Evolutionary conservation across 1,140 invertebrate species (phyloP), one percentile per base, ranked within the genome.

Genomic region (Drosophila ohnishii): DNA sequence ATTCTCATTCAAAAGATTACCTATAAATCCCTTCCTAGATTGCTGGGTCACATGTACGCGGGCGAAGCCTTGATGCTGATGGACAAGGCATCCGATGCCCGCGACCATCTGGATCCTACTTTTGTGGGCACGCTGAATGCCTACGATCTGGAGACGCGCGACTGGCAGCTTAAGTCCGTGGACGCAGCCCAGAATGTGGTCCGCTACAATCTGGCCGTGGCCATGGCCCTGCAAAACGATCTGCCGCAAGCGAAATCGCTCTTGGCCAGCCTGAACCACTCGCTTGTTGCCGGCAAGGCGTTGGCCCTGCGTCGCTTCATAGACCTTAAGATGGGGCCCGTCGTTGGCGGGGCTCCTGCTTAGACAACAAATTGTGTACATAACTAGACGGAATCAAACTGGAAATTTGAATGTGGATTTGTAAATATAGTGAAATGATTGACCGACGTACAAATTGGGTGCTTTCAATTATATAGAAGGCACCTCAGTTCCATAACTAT

Each of bases 11-110:
- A 5, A 25, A 22, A 1, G 9, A 55, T 19, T 9, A 5, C 9
- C 8, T 16, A 8, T 2, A 9, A 7, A 19, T 35, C 3, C 13
- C 42, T 7, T 62, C 5, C 5, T 93, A 97, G 96, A 91, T 94
- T 97, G 66, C 92, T 98, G 66, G 97, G 95, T 1, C 95, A 97
- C 91, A 94, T 98, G 72, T 98, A 98, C 92, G 95, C 96, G 19
- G 97, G 96, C 1, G 97, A 99, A 92, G 95, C 97, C 44, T 92
- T 97, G n/a, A 95, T 98, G 73, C 94, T 96, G 58, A 92, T 97
- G 84, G 96, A 98, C 84, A 94, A 95, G 92, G 95, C 97, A 45
- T 93, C 93, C 5, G 97, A 98, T 92, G 97, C 97, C 3, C 94
- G 98, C 19, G 94, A 96, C 65, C 95, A 97, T 91, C 92, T 98